Conservation (phyloP, 1,140 invertebrate genomes). For the Ctenoplectra terminalis region DNA sequence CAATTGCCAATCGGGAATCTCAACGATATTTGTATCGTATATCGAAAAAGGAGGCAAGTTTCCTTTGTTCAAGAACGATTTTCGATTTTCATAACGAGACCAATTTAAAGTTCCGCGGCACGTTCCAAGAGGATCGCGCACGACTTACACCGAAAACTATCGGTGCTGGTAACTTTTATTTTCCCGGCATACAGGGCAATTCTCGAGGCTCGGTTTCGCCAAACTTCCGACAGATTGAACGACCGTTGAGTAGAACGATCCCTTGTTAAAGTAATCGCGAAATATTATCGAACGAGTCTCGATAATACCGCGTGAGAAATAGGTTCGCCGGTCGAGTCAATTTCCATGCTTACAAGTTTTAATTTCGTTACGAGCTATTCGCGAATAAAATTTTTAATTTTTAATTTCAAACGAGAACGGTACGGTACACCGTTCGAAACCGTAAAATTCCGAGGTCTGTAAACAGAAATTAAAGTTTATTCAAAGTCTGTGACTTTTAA, state of each 20-base stretch:
- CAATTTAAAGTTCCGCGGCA: constrained; percentile 50
- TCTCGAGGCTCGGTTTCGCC: neutral
- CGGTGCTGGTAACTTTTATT: constrained; percentile 44
- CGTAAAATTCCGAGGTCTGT: neutral
- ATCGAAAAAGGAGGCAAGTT: too few relatives aligned
- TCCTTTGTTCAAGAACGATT: neutral
- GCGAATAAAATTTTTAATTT: too few relatives aligned
- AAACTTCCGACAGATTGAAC: neutral
- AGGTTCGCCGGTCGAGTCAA: neutral
- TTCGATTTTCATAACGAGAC: constrained; percentile 18
- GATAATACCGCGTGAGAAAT: neutral
- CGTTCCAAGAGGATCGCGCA: too few relatives aligned
- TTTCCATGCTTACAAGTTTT: neutral
- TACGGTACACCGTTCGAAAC: neutral
- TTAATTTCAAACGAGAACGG: neutral
- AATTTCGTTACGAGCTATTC: neutral
- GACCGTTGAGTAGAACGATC: neutral
- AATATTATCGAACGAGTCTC: neutral
- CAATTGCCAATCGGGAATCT: too few relatives aligned
- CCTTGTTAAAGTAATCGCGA: constrained; percentile 7
- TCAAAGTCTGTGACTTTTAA: neutral
- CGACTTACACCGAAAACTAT: neutral
- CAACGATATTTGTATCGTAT: too few relatives aligned
- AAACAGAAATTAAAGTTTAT: neutral
- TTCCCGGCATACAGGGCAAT: constrained; percentile 26